Evolutionary conservation across 2,888 invertebrate genomes (phyloP), one percentile per base, ranked within the genome.

Genomic region (Cetonia aurata): DNA sequence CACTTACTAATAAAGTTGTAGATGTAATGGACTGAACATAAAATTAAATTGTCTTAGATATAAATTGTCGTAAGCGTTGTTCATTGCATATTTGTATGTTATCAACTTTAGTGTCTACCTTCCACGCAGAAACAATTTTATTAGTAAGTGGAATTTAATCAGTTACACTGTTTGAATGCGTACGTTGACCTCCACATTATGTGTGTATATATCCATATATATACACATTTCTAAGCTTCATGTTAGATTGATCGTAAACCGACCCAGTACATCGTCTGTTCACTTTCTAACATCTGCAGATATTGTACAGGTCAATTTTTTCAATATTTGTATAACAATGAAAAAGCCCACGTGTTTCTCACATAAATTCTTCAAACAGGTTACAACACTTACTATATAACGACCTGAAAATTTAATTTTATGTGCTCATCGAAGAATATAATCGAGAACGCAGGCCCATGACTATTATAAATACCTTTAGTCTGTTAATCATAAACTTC

Each of bases 401-500:
- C 10, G 33, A 65, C 62, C 62, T 65, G 62, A 37, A 50, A 37
- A 33, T 65, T 50, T 60, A 46, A 33, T 60, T 59, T 69, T 33
- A 59, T 53, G 19, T 44, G 62, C 69, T 69, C 19, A 50, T 50
- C 46, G 62, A 62, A 69, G 69, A 69, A 60, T 69, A 50, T 53
- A 44, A 60, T 62, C 60, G 59, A 69, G 69, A 55, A 53, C 62
- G 52, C 60, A 53, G 69, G 69, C 69, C 62, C 62, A 62, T 53
- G 62, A 69, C 69, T 69, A 69, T 69, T 56, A 52, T 33, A 59
- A 60, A 69, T 59, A 62, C 62, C 62, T 62, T 60, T 69, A 69
- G 69, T 69, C 69, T 69, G 62, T 69, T 69, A 62, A 69, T 62
- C 69, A 74, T 71, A 68, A 74, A 69, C 71, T 65, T 65, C 60